Percentiles rank a stretch among this genome's conserved stretches.
phyloP scores from a whole-genome alignment of 1,140 invertebrate species.

The Zeugodacus cucurbitae region DNA sequence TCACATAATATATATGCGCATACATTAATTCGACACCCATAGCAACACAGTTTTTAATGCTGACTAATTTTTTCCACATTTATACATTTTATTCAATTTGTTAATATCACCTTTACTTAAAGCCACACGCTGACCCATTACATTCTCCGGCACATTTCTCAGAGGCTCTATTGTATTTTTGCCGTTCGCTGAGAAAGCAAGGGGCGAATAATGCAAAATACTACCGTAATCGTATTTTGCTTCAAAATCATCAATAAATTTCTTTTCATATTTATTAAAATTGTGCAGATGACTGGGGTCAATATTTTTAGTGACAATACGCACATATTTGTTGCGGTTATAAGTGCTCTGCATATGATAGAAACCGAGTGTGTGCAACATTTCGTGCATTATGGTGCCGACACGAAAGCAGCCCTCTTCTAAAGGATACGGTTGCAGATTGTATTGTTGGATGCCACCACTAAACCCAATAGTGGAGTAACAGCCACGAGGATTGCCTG shows the following conservation, averaged over 20 bases:
- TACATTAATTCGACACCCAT: too few relatives aligned
- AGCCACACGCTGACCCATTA: conserved; percentile 71
- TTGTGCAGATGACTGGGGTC: conserved; percentile 66
- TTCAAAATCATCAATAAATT: conserved; percentile 67
- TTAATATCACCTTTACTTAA: conserved; percentile 73
- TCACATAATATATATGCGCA: background rate
- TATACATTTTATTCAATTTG: conserved; percentile 76
- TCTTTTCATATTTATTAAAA: conserved; percentile 69
- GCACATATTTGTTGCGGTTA: conserved; percentile 73
- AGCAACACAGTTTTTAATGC: too few relatives aligned
- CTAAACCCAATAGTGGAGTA: conserved; percentile 69
- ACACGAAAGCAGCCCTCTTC: conserved; percentile 69
- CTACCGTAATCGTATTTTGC: conserved; percentile 75
- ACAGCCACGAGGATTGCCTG: conserved; percentile 62
- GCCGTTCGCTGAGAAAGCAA: conserved; percentile 78
- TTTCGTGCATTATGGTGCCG: conserved; percentile 74
- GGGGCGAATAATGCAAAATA: conserved; percentile 81
- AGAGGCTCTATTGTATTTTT: conserved; percentile 73
- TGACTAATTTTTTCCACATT: conserved; percentile 44
- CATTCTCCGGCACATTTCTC: conserved; percentile 46
- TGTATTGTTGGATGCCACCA: conserved; percentile 68
- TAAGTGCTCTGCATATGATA: conserved; percentile 72
- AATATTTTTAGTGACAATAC: conserved; percentile 71
- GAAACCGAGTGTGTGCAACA: conserved; percentile 75
- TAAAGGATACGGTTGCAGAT: conserved; percentile 66